These are phyloP conservation scores for Rhipidura dahli DNA, from an alignment of 2,113 vertebrate species.

Conservation along the genomic window DNA sequence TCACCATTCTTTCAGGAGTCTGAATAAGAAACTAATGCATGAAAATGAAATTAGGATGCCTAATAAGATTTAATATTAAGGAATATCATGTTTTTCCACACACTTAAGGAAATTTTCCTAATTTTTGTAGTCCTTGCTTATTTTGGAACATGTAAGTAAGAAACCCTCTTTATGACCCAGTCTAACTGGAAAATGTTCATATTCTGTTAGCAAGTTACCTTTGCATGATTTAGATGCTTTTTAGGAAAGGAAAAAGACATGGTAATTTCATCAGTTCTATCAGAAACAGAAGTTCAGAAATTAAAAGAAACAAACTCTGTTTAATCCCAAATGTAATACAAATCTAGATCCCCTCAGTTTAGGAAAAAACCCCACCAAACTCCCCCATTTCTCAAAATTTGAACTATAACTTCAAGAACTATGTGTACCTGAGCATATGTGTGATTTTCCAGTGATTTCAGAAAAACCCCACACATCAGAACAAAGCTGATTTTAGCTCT, in stretches of 20 bases:
- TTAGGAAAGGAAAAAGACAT: background rate
- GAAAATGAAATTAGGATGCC: background rate
- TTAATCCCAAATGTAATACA: background rate
- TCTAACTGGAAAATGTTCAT: background rate
- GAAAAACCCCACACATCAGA: background rate
- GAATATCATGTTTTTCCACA: background rate
- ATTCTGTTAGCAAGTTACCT: background rate
- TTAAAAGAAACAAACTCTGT: background rate
- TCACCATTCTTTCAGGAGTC: background rate
- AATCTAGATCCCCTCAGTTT: background rate
- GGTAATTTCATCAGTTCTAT: background rate
- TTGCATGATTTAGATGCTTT: background rate
- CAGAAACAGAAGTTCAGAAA: background rate
- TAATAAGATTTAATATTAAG: background rate
- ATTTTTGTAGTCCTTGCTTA: background rate
- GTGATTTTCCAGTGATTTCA: background rate
- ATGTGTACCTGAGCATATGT: background rate
- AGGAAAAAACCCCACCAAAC: accelerated
- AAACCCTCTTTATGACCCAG: background rate
- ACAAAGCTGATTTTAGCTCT: background rate
- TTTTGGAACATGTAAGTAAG: background rate
- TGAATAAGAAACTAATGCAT: background rate
- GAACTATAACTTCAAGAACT: background rate
- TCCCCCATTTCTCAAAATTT: background rate
- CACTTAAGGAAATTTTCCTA: background rate